Base-by-base conservation (phyloP, 1,140 invertebrate genomes). In the Drosophila simulans region DNA sequence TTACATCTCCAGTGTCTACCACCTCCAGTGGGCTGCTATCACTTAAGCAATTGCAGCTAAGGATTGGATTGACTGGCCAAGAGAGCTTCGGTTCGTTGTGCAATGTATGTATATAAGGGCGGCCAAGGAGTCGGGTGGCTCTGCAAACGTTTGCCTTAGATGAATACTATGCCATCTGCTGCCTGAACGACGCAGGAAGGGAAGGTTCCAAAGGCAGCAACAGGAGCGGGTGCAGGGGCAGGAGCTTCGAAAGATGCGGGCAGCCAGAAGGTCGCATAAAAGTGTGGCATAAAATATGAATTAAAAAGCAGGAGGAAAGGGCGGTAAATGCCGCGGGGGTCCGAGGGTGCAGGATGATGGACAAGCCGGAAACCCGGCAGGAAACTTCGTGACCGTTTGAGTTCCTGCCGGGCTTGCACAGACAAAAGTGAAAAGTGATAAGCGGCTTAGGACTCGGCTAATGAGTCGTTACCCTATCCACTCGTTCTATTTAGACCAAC, bases 371-470 rank as follows among this genome's bases (percentile, higher is more conserved):
- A 49, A 27, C 46, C 27, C 27, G 51, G 31, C 31, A 31, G 31
- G 17, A 40, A 22, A 43, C 25, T 69, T 70, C 52, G 52, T 71
- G 68, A 70, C 65, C 37, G 22, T 11, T 17, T 43, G 40, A 42
- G 68, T 48, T 57, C 20, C 64, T 17, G 68, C 25, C 64, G 51
- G 68, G 40, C 70, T 71, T 69, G 65, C 68, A 40, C 40, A 25
- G n/a, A 40, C 49, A 48, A 40, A 51, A 70, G 51, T 57, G 52
- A 70, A 70, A 70, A 56, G 37, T 40, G 68, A 71, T 71, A 71
- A 71, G 64, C 68, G 68, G 68, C 68, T 71, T 71, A 71, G 52
- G 45, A 34, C 25, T 40, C 15, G 39, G 42, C 42, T 63, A 62
- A 63, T 65, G 63, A 64, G 60, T 35, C 27, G 20, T 22, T 15